A percentile compares a stretch with the other conserved stretches of the same genome.
phyloP scores from a whole-genome alignment of 2,113 vertebrate species.

The Ceyx margarethae region DNA sequence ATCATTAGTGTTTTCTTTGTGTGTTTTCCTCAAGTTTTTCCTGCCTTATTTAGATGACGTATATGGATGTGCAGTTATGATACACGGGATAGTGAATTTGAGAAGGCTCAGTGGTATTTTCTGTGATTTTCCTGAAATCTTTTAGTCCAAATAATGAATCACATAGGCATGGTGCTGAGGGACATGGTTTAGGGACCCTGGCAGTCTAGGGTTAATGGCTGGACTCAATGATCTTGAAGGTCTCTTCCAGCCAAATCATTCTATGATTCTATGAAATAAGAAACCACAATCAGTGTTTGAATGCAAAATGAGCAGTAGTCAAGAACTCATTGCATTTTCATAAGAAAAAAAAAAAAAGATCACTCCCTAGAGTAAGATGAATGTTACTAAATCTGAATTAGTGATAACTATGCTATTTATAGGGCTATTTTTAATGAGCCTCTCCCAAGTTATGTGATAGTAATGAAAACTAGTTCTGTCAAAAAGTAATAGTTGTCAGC shows the following conservation, averaged over 20 bases:
- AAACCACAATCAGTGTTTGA: not conserved
- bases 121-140: not conserved
- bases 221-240: too few species aligned
- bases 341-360: not conserved
- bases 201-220: too few species aligned
- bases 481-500: constrained; percentile 13
- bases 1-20: not conserved
- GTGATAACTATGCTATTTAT: not conserved
- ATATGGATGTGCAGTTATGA: not conserved
- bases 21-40: not conserved
- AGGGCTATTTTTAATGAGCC: not conserved
- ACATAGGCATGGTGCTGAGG: too few species aligned
- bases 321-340: constrained; percentile 1
- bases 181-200: too few species aligned
- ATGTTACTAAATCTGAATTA: not conserved
- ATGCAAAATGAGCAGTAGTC: not conserved
- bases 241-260: too few species aligned
- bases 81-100: not conserved
- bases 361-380: not conserved
- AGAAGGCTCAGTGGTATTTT: not conserved
- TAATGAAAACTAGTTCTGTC: not conserved
- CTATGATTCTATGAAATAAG: not conserved
- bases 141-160: not conserved
- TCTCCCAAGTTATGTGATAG: not conserved
- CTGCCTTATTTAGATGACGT: not conserved